Evolutionary conservation across 2,797 vertebrate species (phyloP).

Genomic region (Rhynchotus rufescens): DNA sequence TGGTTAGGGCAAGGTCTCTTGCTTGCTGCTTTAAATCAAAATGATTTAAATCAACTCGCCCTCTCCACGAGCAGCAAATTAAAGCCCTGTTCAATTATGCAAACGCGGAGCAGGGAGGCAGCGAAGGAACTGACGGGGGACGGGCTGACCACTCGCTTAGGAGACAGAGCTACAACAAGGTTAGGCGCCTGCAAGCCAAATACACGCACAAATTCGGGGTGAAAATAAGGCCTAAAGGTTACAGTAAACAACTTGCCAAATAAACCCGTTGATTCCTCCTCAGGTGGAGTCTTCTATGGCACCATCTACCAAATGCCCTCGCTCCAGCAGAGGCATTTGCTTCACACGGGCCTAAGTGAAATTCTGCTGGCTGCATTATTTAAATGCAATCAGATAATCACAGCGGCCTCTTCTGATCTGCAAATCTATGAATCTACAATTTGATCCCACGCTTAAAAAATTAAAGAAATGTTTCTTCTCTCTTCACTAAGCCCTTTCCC

Average conservation of each 20-base stretch:
- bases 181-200: slow-evolving; percentile 50
- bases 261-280: neutral
- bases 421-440: neutral
- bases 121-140: slow-evolving; percentile 47
- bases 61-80: neutral
- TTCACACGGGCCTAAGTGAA: neutral
- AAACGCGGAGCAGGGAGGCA: slow-evolving; percentile 34
- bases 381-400: neutral
- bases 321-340: fast-evolving
- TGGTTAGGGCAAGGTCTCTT: slow-evolving; percentile 34
- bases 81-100: slow-evolving; percentile 56
- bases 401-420: neutral
- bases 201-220: slow-evolving; percentile 23
- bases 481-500: neutral
- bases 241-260: neutral
- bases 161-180: slow-evolving; percentile 42
- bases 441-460: neutral
- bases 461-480: neutral
- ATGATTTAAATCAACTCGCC: slow-evolving; percentile 33
- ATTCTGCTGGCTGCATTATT: neutral
- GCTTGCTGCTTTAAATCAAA: neutral
- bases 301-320: neutral
- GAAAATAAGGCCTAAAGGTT: slow-evolving; percentile 10
- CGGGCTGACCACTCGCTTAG: neutral
- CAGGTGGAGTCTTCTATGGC: neutral